Evolutionary conservation across 2,797 vertebrate genomes (phyloP).

Genomic region (Carcharodon carcharias): DNA sequence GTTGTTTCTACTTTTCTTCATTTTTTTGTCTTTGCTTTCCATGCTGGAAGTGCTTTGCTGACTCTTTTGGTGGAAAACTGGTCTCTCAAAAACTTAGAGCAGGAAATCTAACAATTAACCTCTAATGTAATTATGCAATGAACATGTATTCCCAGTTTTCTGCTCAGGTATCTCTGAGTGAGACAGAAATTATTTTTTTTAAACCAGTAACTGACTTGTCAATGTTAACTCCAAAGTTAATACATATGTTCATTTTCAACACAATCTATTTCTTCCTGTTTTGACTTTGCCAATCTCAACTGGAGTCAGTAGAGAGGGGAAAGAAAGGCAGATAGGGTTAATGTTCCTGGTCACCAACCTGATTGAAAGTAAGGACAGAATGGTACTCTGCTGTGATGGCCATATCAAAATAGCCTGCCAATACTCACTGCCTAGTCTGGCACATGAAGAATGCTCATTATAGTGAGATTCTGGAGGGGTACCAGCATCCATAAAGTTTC

Average conservation of each 20-base stretch:
- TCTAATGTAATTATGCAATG: neutral
- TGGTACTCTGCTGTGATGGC: too few species aligned
- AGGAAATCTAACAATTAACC: neutral
- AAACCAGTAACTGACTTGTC: neutral
- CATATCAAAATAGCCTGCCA: too few species aligned
- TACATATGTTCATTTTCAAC: neutral
- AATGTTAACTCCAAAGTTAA: neutral
- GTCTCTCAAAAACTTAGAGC: neutral
- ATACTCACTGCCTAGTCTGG: too few species aligned
- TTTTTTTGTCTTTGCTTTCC: neutral
- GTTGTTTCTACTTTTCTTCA: too few species aligned
- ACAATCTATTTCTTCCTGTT: too few species aligned
- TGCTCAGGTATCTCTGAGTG: neutral
- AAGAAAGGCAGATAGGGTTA: neutral
- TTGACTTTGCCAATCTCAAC: too few species aligned
- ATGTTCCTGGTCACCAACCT: neutral
- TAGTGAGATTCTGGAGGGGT: too few species aligned
- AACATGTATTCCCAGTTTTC: neutral
- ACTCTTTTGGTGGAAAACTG: neutral
- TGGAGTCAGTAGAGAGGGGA: too few species aligned
- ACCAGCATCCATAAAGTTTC: too few species aligned
- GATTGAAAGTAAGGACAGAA: neutral
- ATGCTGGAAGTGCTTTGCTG: neutral
- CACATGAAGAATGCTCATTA: too few species aligned
- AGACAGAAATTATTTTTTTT: neutral